phyloP scores from a whole-genome alignment of 2,888 invertebrate species.

The Pachycephus smyrnensis region DNA sequence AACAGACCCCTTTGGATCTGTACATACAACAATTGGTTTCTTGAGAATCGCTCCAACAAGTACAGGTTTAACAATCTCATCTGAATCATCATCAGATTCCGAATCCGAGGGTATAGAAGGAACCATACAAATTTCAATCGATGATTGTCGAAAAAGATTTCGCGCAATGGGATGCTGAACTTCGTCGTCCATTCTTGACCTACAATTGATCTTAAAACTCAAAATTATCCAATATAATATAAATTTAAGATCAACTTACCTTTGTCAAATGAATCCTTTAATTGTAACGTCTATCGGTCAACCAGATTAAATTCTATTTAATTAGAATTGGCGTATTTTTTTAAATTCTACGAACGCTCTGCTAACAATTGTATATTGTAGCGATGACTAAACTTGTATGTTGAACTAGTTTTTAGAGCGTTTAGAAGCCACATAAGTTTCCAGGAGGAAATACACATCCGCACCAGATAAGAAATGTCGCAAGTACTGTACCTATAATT shows the following conservation, averaged over 20 bases:
- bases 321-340: neutral
- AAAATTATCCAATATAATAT: neutral
- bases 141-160: slow-evolving; percentile 54
- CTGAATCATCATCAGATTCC: slow-evolving; percentile 12
- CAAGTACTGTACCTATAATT: slow-evolving; percentile 5
- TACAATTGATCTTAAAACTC: neutral
- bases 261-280: neutral
- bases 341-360: neutral
- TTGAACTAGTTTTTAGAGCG: neutral
- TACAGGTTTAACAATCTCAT: slow-evolving; percentile 9
- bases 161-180: slow-evolving; percentile 39
- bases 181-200: slow-evolving; percentile 24
- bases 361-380: neutral
- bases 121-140: slow-evolving; percentile 51
- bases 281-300: neutral
- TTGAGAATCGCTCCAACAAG: slow-evolving; percentile 18
- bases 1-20: neutral
- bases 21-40: neutral
- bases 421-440: neutral
- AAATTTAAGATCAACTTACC: neutral
- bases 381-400: neutral
- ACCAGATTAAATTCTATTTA: neutral
- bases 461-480: slow-evolving; percentile 19
- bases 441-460: slow-evolving; percentile 32
- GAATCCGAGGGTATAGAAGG: slow-evolving; percentile 35